phyloP scores from a whole-genome alignment of 2,888 invertebrate genomes.

The Amphipoea oculea region DNA sequence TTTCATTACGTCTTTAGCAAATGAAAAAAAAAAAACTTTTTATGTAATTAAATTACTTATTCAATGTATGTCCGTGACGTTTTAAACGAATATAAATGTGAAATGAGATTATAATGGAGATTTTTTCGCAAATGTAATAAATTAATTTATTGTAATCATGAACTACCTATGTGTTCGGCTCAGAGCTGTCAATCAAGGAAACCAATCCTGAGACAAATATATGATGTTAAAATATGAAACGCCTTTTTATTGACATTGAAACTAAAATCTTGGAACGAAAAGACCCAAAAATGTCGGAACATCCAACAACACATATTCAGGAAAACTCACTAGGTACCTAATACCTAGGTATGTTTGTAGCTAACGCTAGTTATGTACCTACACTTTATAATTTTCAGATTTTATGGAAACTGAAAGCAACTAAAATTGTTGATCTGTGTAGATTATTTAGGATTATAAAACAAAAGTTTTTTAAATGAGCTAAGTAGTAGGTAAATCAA shows the following conservation, averaged over 20 bases:
- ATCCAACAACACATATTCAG: not conserved
- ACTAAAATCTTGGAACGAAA: too few relatives aligned
- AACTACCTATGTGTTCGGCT: slow-evolving; percentile 78
- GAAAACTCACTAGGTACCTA: not conserved
- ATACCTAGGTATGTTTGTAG: too few relatives aligned
- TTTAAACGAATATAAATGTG: slow-evolving; percentile 75
- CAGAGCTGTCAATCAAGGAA: slow-evolving; percentile 79
- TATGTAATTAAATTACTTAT: slow-evolving; percentile 75
- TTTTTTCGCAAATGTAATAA: slow-evolving; percentile 60
- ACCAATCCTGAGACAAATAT: slow-evolving; percentile 76
- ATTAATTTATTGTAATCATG: slow-evolving; percentile 67
- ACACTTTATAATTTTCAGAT: not conserved
- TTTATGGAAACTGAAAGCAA: not conserved
- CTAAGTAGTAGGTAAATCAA: not conserved
- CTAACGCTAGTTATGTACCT: too few relatives aligned
- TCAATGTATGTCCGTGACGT: slow-evolving; percentile 73
- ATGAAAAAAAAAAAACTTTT: slow-evolving; percentile 67
- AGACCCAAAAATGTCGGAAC: not conserved
- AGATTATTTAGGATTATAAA: not conserved
- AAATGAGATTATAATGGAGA: slow-evolving; percentile 62
- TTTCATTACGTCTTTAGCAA: slow-evolving; percentile 62
- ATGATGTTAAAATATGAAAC: slow-evolving; percentile 74
- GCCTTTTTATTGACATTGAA: slow-evolving; percentile 28
- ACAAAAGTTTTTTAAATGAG: too few relatives aligned
- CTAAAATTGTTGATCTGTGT: not conserved